Evolutionary conservation across 1,140 invertebrate species (phyloP).

Genomic region (Calosoma granatense): DNA sequence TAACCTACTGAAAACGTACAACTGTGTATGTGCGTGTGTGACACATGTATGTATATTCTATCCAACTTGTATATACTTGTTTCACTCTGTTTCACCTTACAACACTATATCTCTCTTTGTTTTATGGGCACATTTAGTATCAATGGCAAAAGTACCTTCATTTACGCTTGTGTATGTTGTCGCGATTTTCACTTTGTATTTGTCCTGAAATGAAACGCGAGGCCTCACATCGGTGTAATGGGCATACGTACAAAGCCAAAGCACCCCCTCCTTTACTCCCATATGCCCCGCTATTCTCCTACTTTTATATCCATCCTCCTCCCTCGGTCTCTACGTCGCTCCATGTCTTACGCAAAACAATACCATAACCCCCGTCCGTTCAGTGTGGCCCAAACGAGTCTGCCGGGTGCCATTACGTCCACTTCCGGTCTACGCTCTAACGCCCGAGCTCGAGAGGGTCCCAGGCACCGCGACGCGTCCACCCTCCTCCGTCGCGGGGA

Average conservation of each 20-base stretch:
- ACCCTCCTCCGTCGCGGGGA: background rate
- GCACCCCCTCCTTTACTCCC: no score
- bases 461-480: background rate
- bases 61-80: no score
- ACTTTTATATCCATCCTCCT: no score
- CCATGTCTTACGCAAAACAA: slow-evolving; percentile 1
- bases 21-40: no score
- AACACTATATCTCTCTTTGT: no score
- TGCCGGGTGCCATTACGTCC: slow-evolving; percentile 8
- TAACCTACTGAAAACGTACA: no score
- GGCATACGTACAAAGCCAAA: background rate
- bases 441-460: background rate
- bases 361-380: background rate
- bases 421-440: slow-evolving; percentile 4
- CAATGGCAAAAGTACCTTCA: no score
- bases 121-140: no score
- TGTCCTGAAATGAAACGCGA: background rate
- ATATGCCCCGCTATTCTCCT: no score
- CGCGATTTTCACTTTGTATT: slow-evolving; percentile 6
- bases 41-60: no score
- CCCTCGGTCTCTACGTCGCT: background rate
- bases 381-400: background rate
- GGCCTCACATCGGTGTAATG: background rate
- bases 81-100: no score
- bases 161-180: no score